Conservation (phyloP, 2,113 vertebrate species). For the Pseudopodoces humilis region DNA sequence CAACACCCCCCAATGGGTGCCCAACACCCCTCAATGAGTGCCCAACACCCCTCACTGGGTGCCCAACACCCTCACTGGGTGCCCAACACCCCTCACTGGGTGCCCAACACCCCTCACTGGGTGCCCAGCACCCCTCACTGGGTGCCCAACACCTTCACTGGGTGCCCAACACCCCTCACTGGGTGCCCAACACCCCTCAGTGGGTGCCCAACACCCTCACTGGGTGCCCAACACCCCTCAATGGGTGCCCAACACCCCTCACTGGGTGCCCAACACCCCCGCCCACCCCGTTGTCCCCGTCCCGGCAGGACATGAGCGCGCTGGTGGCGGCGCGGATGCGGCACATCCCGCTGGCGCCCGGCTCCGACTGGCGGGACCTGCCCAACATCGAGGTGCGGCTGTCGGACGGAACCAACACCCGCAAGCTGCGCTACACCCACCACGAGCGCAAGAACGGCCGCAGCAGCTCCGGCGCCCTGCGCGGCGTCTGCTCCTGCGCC, state of each 20-base stretch:
- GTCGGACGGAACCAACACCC: slow-evolving; percentile 84
- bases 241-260: rapidly evolving
- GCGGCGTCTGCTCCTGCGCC: slow-evolving; percentile 90
- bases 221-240: neutral
- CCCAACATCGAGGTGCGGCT: slow-evolving; percentile 92
- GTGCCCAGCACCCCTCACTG: rapidly evolving
- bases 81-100: too few relatives aligned
- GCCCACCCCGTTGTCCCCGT: neutral
- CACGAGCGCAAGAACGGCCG: slow-evolving; percentile 88
- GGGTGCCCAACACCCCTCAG: neutral
- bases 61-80: too few relatives aligned
- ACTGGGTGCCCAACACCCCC: too few relatives aligned
- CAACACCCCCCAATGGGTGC: too few relatives aligned
- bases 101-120: rapidly evolving
- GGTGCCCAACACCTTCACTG: neutral
- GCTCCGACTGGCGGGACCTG: slow-evolving; percentile 94
- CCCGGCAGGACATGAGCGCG: slow-evolving; percentile 97
- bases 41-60: too few relatives aligned
- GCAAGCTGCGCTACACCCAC: slow-evolving; percentile 89
- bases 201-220: rapidly evolving
- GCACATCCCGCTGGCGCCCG: slow-evolving; percentile 90
- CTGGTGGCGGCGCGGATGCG: slow-evolving; percentile 94
- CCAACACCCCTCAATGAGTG: too few relatives aligned
- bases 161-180: too few relatives aligned
- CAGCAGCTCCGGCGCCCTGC: slow-evolving; percentile 82